Conservation (phyloP, 2,113 vertebrate species). For the Ptychochromis oligacanthus region DNA sequence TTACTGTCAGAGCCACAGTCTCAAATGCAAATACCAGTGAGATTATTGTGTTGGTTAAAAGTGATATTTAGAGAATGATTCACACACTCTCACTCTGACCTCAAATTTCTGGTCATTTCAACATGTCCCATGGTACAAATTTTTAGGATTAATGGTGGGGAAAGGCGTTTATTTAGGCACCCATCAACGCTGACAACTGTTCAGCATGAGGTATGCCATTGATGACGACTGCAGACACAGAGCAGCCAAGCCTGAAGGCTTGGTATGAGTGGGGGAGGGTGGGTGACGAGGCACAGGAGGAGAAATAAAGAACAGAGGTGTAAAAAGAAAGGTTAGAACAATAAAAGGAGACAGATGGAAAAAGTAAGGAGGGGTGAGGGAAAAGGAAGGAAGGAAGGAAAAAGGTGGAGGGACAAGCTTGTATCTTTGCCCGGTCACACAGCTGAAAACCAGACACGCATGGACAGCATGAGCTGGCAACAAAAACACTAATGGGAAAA, state of each 20-base stretch:
- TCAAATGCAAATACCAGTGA: neutral
- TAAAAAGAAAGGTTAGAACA: neutral
- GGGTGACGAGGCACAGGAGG: neutral
- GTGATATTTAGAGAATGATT: conserved; percentile 9
- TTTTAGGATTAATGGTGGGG: neutral
- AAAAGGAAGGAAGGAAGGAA: conserved; percentile 35
- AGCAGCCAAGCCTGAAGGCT: conserved; percentile 10
- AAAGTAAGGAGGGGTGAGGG: conserved; percentile 1
- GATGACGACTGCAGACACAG: conserved; percentile 17
- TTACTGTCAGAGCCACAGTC: neutral
- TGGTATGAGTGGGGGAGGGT: conserved; percentile 22
- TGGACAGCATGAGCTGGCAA: neutral
- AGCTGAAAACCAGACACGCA: conserved; percentile 30
- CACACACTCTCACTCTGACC: neutral
- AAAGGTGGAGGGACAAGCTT: conserved; percentile 24
- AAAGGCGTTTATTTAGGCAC: neutral
- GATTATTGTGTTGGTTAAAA: conserved; percentile 8
- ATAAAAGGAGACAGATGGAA: conserved; percentile 5
- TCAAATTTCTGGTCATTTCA: neutral
- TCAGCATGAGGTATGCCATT: neutral
- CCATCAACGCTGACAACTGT: neutral
- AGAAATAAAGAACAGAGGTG: neutral
- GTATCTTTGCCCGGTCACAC: conserved; percentile 2
- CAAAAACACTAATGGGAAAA: neutral
- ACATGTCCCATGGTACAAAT: too few species aligned